Conservation (phyloP, 2,888 invertebrate genomes). For the Pristionchus japonicus region DNA sequence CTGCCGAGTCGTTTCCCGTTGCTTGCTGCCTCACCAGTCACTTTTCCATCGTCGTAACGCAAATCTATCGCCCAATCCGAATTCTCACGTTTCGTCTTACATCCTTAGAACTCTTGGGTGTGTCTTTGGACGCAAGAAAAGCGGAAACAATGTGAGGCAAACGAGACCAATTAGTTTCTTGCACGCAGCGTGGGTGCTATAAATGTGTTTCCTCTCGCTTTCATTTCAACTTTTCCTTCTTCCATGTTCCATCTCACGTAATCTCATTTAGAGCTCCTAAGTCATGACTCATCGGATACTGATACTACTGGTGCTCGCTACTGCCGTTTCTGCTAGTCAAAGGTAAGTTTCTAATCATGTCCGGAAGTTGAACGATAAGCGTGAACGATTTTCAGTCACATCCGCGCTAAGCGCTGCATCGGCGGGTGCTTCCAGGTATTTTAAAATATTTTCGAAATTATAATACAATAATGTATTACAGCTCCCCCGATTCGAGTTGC, state of each 20-base stretch:
- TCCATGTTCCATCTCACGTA: too few relatives aligned
- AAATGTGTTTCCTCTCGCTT: neutral
- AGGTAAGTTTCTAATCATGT: neutral
- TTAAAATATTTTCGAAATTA: neutral
- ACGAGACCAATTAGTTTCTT: conserved; percentile 9
- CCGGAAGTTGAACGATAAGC: too few relatives aligned
- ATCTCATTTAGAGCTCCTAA: neutral
- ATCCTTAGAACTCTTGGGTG: neutral
- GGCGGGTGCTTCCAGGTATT: neutral
- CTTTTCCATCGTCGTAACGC: too few relatives aligned
- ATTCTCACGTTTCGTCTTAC: neutral
- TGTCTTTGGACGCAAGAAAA: neutral
- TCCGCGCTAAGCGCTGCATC: neutral
- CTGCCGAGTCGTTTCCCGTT: too few relatives aligned
- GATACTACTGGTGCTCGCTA: neutral
- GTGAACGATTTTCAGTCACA: too few relatives aligned
- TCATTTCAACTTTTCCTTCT: neutral
- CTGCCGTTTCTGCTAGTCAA: neutral
- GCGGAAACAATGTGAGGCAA: neutral
- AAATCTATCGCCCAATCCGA: too few relatives aligned
- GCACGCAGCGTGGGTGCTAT: neutral
- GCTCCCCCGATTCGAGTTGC: neutral
- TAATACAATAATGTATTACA: neutral
- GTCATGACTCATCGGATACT: neutral
- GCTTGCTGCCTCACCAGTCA: too few relatives aligned